A percentile compares a stretch with the other conserved stretches of the same genome.
These are phyloP conservation scores for Danaus chrysippus DNA, from an alignment of 2,888 invertebrate genomes.

Conservation along the genomic window DNA sequence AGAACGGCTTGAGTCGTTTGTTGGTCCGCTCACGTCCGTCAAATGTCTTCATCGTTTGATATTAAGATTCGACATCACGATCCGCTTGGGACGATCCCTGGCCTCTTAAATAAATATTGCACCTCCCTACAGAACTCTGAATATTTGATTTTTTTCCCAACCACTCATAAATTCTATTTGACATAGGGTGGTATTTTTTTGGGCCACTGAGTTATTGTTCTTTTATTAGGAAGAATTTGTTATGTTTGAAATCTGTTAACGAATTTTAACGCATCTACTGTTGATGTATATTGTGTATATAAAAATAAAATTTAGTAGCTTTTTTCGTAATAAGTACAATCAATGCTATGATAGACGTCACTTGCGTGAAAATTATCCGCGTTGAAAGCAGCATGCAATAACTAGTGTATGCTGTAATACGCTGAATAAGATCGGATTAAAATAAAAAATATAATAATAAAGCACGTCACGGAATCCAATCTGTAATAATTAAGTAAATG, in stretches of 20 bases:
- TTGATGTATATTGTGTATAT: slow-evolving; percentile 29
- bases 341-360: slow-evolving; percentile 35
- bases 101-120: slow-evolving; percentile 64
- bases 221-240: too few relatives aligned
- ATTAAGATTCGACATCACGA: slow-evolving; percentile 62
- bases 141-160: slow-evolving; percentile 39
- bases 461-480: slow-evolving; percentile 13
- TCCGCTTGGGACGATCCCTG: slow-evolving; percentile 47
- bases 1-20: slow-evolving; percentile 63
- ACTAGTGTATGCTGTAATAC: too few relatives aligned
- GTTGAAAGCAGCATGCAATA: slow-evolving; percentile 50
- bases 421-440: too few relatives aligned
- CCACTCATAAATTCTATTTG: not conserved
- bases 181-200: too few relatives aligned
- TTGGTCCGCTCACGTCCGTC: slow-evolving; percentile 60
- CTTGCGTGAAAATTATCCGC: slow-evolving; percentile 55
- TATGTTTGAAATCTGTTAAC: too few relatives aligned
- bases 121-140: slow-evolving; percentile 62
- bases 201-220: too few relatives aligned
- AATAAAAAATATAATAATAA: not conserved
- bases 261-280: too few relatives aligned
- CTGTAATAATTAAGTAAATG: slow-evolving; percentile 26
- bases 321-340: slow-evolving; percentile 53
- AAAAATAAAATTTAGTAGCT: slow-evolving; percentile 59
- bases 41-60: slow-evolving; percentile 72